Evolutionary conservation across 2,113 vertebrate genomes (phyloP), one percentile per base, ranked within the genome.

Genomic region (Abramis brama): DNA sequence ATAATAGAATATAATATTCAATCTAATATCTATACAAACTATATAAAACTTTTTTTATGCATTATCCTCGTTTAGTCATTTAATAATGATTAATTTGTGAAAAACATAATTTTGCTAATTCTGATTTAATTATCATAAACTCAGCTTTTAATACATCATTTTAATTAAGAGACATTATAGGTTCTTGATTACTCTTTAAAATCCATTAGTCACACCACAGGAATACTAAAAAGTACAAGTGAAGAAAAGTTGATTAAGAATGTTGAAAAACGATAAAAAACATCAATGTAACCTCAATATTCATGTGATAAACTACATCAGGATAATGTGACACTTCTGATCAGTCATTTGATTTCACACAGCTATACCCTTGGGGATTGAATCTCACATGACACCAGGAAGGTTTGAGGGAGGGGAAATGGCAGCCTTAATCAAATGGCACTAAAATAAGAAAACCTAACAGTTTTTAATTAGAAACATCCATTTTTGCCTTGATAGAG

Each of bases 381-480:
- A 39, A 71, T 74, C 11, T 74, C 23, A 5, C 39, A 47, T 74
- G 43, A 74, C 11, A 25, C 71, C 5, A 1, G 70, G n/a, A 79
- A 60, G 19, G 23, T 62, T 43, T 19, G 36, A 64, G 12, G 30
- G 30, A 33, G 55, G 47, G 77, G 33, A 80, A 27, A 27, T 80
- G 36, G 13, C 57, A 62, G 57, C 7, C 57, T 62, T 45, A 80
- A 80, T 64, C 19, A 62, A 80, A 80, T 1, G 13, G 36, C 33
- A 64, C 78, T 80, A 45, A 80, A 59, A 64, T 50, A n/a, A 62
- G 12, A 45, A 62, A 47, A 39, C 78, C 17, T 5, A 74, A 79
- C n/a, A 4, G 36, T 25, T 45, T 45, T 66, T 47, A 85, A 57
- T 55, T 27, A 77, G 30, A 33, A 74, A 25, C 71, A 74, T 74